Evolutionary conservation across 2,797 vertebrate genomes (phyloP).

Genomic region (Lacerta viridis): DNA sequence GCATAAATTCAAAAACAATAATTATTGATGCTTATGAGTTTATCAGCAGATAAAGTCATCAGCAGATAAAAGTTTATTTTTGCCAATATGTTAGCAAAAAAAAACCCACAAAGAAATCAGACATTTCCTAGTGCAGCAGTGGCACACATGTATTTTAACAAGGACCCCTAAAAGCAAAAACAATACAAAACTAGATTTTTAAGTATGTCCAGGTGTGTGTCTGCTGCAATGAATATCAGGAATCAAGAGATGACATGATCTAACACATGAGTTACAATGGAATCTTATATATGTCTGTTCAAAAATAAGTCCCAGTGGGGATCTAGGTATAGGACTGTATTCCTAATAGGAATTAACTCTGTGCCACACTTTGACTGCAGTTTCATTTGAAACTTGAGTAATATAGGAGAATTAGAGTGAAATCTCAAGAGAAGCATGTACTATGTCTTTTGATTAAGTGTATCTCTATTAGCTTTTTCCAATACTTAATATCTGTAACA

Average conservation of each 20-base stretch:
- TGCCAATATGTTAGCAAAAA: background rate
- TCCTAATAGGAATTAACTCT: background rate
- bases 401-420: conserved; percentile 17
- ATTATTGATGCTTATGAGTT: background rate
- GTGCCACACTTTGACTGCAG: background rate
- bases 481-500: conserved; percentile 31
- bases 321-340: conserved; percentile 6
- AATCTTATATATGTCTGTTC: background rate
- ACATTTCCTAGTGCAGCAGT: background rate
- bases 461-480: conserved; percentile 53
- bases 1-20: background rate
- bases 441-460: conserved; percentile 34
- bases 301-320: background rate
- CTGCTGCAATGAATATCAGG: conserved; percentile 2
- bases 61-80: conserved; percentile 6
- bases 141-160: background rate
- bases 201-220: background rate
- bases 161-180: background rate
- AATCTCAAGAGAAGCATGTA: conserved; percentile 58
- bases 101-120: conserved; percentile 10
- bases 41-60: background rate
- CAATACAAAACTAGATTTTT: background rate
- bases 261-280: background rate
- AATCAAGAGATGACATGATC: background rate
- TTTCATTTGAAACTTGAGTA: background rate